A percentile compares a stretch with the other conserved stretches of the same genome.
phyloP scores from a whole-genome alignment of 2,113 vertebrate genomes.

The Podarcis muralis region DNA sequence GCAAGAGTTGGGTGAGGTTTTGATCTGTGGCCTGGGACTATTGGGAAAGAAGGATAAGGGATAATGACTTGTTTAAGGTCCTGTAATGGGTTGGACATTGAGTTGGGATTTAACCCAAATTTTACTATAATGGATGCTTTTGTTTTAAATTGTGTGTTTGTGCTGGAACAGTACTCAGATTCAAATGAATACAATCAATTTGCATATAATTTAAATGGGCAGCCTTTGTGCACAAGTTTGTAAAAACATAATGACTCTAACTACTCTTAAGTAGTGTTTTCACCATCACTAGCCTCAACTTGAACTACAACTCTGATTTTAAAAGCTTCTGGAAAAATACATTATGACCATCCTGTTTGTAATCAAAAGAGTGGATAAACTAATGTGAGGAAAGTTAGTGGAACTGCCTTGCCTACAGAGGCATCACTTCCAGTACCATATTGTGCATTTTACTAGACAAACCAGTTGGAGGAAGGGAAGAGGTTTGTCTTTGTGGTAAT shows the following conservation, averaged over 20 bases:
- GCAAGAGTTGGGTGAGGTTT: no score
- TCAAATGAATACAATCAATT: background rate
- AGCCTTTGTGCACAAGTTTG: background rate
- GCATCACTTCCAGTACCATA: background rate
- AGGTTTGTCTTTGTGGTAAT: slow-evolving; percentile 45
- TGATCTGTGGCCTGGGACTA: no score
- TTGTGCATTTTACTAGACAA: background rate
- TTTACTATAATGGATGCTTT: background rate
- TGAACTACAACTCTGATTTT: background rate
- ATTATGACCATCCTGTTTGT: background rate
- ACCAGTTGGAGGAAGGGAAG: background rate
- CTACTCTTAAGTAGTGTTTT: background rate
- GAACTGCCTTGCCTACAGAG: background rate
- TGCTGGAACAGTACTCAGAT: background rate
- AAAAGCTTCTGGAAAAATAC: background rate
- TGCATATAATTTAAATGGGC: background rate
- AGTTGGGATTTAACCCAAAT: background rate
- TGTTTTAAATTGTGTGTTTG: background rate
- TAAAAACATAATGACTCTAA: background rate
- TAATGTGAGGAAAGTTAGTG: background rate
- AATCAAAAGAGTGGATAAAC: background rate
- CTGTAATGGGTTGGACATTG: background rate
- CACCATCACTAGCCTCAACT: background rate
- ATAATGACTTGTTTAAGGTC: background rate
- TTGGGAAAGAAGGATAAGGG: background rate